Evolutionary conservation across 2,797 vertebrate genomes (phyloP).

Genomic region (Gouania willdenowi): DNA sequence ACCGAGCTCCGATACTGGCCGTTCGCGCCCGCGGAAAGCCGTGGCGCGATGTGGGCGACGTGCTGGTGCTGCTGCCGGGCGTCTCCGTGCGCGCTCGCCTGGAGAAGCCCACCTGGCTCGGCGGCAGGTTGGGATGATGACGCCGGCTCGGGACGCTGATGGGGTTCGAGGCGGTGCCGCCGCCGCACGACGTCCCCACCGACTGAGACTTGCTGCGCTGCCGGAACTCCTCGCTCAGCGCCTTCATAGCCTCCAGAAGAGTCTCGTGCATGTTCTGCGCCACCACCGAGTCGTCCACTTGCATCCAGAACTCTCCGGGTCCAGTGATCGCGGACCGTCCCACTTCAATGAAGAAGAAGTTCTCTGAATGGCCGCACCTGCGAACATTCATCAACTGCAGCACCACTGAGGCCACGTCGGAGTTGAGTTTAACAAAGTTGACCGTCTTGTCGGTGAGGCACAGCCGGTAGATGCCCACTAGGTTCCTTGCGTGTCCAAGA

Average conservation of each 20-base stretch:
- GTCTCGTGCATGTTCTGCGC: conserved; percentile 90
- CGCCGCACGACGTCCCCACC: conserved; percentile 74
- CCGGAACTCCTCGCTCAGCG: conserved; percentile 85
- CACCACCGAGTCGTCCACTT: conserved; percentile 80
- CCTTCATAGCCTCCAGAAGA: conserved; percentile 86
- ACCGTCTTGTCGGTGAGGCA: conserved; percentile 84
- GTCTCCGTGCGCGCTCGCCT: conserved; percentile 77
- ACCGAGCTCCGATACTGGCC: conserved; percentile 75
- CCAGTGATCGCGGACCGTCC: conserved; percentile 79
- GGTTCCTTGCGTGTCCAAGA: conserved; percentile 78
- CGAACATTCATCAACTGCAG: conserved; percentile 85
- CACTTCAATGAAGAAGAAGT: conserved; percentile 89
- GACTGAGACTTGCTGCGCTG: conserved; percentile 81
- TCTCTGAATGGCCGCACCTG: conserved; percentile 82
- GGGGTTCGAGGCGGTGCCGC: conserved; percentile 78
- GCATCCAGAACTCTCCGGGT: conserved; percentile 82
- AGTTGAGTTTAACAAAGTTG: conserved; percentile 82
- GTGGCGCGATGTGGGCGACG: conserved; percentile 74
- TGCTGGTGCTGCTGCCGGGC: conserved; percentile 76
- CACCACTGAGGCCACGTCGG: conserved; percentile 76
- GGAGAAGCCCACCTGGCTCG: conserved; percentile 79
- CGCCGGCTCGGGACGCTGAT: conserved; percentile 81
- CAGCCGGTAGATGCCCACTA: conserved; percentile 82
- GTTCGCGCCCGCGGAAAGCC: conserved; percentile 76
- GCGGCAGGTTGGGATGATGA: conserved; percentile 76